Evolutionary conservation across 2,797 vertebrate species (phyloP), one percentile per base, ranked within the genome.

Genomic region (Fundulus diaphanus): DNA sequence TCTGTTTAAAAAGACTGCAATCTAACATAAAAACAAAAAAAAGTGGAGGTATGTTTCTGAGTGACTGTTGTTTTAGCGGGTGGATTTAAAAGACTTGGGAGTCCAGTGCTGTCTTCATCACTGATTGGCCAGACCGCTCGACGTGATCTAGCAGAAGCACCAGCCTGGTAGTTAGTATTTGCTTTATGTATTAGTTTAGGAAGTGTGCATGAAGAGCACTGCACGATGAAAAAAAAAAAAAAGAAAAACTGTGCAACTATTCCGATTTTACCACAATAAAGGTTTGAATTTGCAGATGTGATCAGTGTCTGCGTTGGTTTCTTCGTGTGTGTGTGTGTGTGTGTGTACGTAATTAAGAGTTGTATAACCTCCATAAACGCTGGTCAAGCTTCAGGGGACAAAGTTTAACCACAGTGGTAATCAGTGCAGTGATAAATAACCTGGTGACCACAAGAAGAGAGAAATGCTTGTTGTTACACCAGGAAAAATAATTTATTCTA

Each of bases 181-280:
- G 97, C 97, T 98, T 98, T 97, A 93, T 97, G 97, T 99, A 97
- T 96, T 98, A 99, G 97, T 97, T 97, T 98, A 98, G 96, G 96
- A 95, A 96, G 96, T 97, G 96, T 95, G 97, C 97, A 97, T 96
- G 88, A 92, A 85, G 84, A 92, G 90, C 92, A 92, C 93, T 97
- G 97, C 97, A 98, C 96, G 96, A 97, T 86, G 85, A 88, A 82
- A 68, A 80, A 77, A 75, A 79, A 70, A 85, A 87, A 83, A 69
- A 86, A 89, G 94, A 94, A 33, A 31, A 57, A 24, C 33, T 97
- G 96, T 97, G 96, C 96, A 96, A 95, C 96, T 95, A 96, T 96
- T 97, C 91, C 94, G 96, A 96, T 98, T 98, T 99, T 98, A 98
- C 96, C 96, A 97, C 91, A 91, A 99, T 97, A 99, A 99, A 97